A percentile compares a stretch with the other conserved stretches of the same genome.
These are phyloP conservation scores for Cephus spinipes DNA, from an alignment of 2,888 invertebrate genomes.

Conservation along the genomic window DNA sequence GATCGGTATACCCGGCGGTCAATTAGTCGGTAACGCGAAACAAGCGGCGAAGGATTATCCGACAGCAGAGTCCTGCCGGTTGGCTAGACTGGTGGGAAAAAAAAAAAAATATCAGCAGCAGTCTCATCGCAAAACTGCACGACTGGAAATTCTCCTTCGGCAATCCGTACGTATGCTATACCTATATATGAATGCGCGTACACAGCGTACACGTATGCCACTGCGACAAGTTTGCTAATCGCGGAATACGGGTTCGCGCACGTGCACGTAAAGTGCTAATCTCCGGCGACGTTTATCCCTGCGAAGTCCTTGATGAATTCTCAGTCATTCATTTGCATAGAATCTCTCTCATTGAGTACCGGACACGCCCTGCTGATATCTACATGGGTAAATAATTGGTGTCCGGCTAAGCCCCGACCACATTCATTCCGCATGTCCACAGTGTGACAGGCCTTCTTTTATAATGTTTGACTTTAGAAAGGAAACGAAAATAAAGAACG, in stretches of 20 bases:
- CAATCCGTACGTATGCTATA: background rate
- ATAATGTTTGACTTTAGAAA: conserved; percentile 25
- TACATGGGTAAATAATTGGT: conserved; percentile 30
- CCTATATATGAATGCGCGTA: background rate
- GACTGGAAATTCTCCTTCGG: background rate
- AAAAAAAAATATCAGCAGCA: background rate
- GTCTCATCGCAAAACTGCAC: background rate
- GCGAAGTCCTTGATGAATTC: conserved; percentile 27
- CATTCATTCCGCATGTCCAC: conserved; percentile 13
- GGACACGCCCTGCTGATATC: conserved; percentile 24
- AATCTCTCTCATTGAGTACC: conserved; percentile 7
- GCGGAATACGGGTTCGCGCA: background rate
- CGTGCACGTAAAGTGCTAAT: background rate
- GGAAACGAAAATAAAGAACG: conserved; percentile 16
- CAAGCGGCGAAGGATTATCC: background rate
- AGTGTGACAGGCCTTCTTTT: conserved; percentile 36
- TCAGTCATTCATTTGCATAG: conserved; percentile 22
- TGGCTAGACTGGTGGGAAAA: background rate
- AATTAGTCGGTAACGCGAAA: background rate
- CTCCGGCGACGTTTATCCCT: background rate
- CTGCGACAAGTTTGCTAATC: background rate
- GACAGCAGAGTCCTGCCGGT: background rate
- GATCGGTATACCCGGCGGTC: background rate
- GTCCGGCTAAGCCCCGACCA: conserved; percentile 20
- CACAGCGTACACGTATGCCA: background rate